These are phyloP conservation scores for Corythoichthys haematopterus DNA, from an alignment of 2,113 vertebrate genomes.

Conservation along the genomic window DNA sequence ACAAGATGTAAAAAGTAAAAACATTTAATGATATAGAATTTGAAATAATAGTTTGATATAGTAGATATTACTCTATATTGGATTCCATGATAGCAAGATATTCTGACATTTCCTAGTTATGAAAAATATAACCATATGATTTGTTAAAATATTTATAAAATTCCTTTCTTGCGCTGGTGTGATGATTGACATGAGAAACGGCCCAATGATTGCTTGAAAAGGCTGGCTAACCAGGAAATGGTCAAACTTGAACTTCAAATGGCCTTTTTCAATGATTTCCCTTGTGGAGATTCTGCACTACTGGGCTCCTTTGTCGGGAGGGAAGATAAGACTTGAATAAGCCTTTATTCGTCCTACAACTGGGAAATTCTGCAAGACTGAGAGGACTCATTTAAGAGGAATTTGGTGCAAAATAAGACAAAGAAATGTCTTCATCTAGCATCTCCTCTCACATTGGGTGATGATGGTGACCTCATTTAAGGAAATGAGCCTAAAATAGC, in stretches of 20 bases:
- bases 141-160: not conserved
- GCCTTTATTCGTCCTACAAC: not conserved
- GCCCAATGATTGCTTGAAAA: not conserved
- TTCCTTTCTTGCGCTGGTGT: not conserved
- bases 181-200: not conserved
- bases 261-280: slow-evolving; percentile 2
- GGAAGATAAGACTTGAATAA: slow-evolving; percentile 5
- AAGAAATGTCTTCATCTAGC: slow-evolving; percentile 1
- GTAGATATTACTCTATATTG: no score
- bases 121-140: not conserved
- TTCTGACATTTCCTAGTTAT: not conserved
- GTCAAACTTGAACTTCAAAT: not conserved
- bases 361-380: not conserved
- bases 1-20: no score
- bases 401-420: not conserved
- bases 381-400: not conserved
- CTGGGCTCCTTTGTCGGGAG: not conserved
- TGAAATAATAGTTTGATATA: no score
- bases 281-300: not conserved
- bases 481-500: not conserved
- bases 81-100: no score
- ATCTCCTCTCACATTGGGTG: not conserved
- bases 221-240: not conserved
- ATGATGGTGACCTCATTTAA: not conserved
- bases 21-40: no score